These are phyloP conservation scores for Pantelozetes paolii DNA, from an alignment of 2,888 invertebrate species.

Conservation along the genomic window DNA sequence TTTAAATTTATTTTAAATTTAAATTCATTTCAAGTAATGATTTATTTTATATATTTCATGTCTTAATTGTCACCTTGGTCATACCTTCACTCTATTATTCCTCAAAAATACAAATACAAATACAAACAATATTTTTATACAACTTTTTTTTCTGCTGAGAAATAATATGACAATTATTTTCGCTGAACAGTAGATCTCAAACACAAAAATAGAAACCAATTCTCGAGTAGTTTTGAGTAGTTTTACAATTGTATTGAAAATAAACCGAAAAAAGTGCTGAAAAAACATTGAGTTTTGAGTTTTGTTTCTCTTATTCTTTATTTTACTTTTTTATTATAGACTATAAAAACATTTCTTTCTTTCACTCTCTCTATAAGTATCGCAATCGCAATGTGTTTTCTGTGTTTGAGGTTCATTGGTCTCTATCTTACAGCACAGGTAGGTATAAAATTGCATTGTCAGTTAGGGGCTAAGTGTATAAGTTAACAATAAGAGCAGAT, in stretches of 20 bases:
- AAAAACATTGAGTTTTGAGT: neutral
- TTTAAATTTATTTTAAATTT: too few relatives aligned
- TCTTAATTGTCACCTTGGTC: too few relatives aligned
- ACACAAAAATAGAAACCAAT: too few relatives aligned
- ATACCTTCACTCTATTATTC: too few relatives aligned
- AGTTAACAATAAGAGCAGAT: too few relatives aligned
- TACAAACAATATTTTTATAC: neutral
- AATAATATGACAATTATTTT: neutral
- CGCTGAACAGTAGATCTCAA: neutral
- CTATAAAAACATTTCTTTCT: neutral
- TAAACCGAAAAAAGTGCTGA: neutral
- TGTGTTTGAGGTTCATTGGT: neutral
- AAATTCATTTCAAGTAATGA: too few relatives aligned
- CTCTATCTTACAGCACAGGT: too few relatives aligned
- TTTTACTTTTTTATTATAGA: constrained; percentile 6
- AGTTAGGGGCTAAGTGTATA: too few relatives aligned
- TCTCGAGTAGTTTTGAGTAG: too few relatives aligned
- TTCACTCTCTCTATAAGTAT: neutral
- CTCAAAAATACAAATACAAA: neutral
- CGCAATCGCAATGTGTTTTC: neutral
- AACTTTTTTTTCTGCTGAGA: neutral
- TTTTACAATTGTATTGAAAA: too few relatives aligned
- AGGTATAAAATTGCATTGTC: too few relatives aligned
- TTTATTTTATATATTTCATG: too few relatives aligned
- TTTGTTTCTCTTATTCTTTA: neutral